Conservation (phyloP, 2,113 vertebrate species). For the Panthera uncia region DNA sequence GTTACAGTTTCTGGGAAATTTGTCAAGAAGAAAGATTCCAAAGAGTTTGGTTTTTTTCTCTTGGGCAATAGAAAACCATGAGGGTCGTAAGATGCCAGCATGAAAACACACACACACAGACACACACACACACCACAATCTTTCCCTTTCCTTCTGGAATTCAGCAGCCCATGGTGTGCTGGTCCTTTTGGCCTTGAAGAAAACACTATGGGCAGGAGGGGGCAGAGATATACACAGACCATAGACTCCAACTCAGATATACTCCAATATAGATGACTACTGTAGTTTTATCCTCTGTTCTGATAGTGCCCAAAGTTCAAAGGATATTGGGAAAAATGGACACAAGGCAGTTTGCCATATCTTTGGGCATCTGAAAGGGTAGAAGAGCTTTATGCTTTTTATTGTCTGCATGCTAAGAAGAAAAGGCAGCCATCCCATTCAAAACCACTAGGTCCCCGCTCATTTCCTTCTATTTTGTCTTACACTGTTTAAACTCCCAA, state of each 20-base stretch:
- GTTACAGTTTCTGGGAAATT: constrained; percentile 63
- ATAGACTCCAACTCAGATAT: not conserved
- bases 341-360: not conserved
- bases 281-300: not conserved
- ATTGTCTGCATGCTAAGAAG: not conserved
- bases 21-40: constrained; percentile 49
- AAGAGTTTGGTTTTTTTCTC: constrained; percentile 43
- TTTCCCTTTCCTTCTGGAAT: not conserved
- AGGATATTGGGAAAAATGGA: not conserved
- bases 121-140: not conserved
- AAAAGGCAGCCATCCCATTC: not conserved
- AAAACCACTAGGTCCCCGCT: not conserved
- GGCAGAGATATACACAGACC: not conserved
- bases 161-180: not conserved
- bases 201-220: not conserved
- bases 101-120: not conserved
- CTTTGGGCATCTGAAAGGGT: not conserved
- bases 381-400: not conserved
- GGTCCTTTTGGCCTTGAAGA: not conserved
- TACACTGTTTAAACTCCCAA: constrained; percentile 27
- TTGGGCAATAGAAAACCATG: not conserved
- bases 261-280: not conserved
- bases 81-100: not conserved
- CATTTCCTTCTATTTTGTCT: not conserved
- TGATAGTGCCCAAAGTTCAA: not conserved